Evolutionary conservation across 2,113 vertebrate species (phyloP).

Genomic region (Esox niger): DNA sequence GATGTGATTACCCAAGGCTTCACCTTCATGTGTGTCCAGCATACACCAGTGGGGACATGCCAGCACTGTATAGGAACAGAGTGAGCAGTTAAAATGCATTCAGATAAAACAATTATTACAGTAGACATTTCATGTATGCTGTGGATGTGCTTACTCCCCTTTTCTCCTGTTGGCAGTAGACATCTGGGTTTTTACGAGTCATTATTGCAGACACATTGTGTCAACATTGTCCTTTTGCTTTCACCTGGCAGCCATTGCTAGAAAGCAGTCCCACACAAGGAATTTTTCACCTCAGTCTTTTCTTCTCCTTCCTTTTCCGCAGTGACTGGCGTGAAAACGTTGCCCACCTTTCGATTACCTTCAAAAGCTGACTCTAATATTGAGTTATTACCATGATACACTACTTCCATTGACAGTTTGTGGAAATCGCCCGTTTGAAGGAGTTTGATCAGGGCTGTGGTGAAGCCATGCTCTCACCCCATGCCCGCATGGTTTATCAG

Average conservation of each 20-base stretch:
- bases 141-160: not conserved
- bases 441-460: constrained; percentile 33
- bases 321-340: not conserved
- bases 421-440: constrained; percentile 25
- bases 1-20: too few relatives aligned
- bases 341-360: constrained; percentile 14
- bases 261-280: not conserved
- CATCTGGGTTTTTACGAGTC: not conserved
- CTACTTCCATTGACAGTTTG: constrained; percentile 37
- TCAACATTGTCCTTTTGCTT: not conserved
- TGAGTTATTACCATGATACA: constrained; percentile 35
- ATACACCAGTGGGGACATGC: not conserved
- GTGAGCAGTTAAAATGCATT: not conserved
- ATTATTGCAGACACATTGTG: not conserved
- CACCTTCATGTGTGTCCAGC: not conserved
- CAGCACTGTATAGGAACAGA: not conserved
- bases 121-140: not conserved
- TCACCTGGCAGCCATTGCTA: not conserved
- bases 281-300: too few relatives aligned
- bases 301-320: too few relatives aligned
- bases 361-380: constrained; percentile 35
- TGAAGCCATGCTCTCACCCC: constrained; percentile 28
- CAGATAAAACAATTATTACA: not conserved
- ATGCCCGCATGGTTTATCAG: constrained; percentile 24
- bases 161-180: not conserved